Percentiles rank a stretch among this genome's conserved stretches.
phyloP scores from a whole-genome alignment of 2,113 vertebrate genomes.

The Syrrhaptes paradoxus region DNA sequence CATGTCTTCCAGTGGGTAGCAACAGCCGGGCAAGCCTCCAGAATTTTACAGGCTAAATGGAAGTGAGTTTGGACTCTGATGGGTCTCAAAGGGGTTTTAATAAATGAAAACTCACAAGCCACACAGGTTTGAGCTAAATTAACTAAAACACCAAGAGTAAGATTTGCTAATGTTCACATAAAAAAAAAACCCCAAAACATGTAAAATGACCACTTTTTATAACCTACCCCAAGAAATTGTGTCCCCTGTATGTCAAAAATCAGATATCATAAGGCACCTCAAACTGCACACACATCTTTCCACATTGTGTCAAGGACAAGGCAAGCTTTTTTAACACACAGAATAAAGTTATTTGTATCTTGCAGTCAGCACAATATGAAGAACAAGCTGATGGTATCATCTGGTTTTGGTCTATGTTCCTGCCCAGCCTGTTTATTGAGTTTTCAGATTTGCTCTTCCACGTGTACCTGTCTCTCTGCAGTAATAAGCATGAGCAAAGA shows the following conservation, averaged over 20 bases:
- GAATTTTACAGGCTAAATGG: background rate
- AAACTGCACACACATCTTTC: background rate
- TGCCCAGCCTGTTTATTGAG: background rate
- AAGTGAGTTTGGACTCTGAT: background rate
- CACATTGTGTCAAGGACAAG: background rate
- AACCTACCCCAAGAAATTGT: background rate
- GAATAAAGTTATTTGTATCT: background rate
- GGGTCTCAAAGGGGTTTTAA: background rate
- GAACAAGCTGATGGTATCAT: background rate
- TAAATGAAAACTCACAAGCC: background rate
- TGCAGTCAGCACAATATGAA: background rate
- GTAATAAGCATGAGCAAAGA: background rate
- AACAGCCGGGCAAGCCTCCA: background rate
- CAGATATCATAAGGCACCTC: background rate
- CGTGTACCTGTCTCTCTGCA: background rate
- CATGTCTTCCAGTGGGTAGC: rapidly evolving
- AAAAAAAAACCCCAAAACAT: background rate
- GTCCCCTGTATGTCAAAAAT: background rate
- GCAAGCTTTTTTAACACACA: background rate
- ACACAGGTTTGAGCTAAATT: background rate
- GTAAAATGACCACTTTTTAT: background rate
- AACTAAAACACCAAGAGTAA: background rate
- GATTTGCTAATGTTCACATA: background rate
- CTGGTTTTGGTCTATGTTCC: background rate
- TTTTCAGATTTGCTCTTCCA: background rate